Conservation (phyloP, 1,140 invertebrate species). For the Papilio polyxenes region DNA sequence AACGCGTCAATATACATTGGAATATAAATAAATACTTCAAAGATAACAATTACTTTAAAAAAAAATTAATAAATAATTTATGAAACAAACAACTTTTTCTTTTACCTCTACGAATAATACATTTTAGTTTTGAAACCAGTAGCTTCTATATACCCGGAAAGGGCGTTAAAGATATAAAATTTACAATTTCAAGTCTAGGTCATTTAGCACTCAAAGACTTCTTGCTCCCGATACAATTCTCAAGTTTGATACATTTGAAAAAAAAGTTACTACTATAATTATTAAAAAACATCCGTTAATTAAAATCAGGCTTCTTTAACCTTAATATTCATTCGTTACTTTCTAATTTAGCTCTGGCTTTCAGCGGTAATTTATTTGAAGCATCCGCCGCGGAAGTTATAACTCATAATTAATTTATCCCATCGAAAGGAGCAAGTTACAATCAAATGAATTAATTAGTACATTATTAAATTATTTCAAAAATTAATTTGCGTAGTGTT, state of each 20-base stretch:
- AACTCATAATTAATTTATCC: constrained; percentile 20
- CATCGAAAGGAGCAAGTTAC: constrained; percentile 25
- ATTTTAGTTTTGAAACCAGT: background rate
- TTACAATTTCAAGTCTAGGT: no score
- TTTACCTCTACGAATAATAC: background rate
- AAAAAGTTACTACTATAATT: background rate
- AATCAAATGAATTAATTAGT: constrained; percentile 24
- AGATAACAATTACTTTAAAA: no score
- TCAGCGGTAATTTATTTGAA: constrained; percentile 23
- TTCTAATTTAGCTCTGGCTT: constrained; percentile 23
- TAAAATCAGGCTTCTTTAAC: constrained; percentile 13
- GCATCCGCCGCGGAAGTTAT: constrained; percentile 19
- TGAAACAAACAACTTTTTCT: no score
- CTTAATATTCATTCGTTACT: constrained; percentile 25
- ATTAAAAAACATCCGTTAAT: constrained; percentile 22
- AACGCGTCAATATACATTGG: background rate
- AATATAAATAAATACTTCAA: background rate
- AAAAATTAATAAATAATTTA: no score
- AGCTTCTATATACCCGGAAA: no score
- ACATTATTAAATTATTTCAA: constrained; percentile 7
- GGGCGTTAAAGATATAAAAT: no score
- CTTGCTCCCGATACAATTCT: no score
- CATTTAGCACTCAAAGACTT: no score
- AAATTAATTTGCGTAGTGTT: no score
- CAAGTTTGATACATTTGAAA: background rate